phyloP scores from a whole-genome alignment of 1,140 invertebrate genomes.

The Copidosoma floridanum region DNA sequence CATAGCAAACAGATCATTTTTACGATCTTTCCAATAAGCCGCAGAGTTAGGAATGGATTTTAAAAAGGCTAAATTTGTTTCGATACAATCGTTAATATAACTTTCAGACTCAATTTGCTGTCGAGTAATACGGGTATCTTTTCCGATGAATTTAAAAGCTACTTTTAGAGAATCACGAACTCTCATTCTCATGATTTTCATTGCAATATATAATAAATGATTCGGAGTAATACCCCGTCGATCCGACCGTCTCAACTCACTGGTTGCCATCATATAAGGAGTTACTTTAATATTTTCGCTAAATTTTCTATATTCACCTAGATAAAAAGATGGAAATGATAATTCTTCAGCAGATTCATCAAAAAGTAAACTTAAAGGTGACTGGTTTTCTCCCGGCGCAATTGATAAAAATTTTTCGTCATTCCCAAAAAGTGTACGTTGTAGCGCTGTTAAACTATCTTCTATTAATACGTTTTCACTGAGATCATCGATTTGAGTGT shows the following conservation, averaged over 20 bases:
- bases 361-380: constrained; percentile 32
- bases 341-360: constrained; percentile 44
- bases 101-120: constrained; percentile 25
- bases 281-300: constrained; percentile 30
- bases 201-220: constrained; percentile 34
- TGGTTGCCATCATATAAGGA: constrained; percentile 31
- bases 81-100: constrained; percentile 27
- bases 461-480: constrained; percentile 34
- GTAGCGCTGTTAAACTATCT: constrained; percentile 34
- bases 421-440: constrained; percentile 40
- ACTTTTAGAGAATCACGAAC: constrained; percentile 21
- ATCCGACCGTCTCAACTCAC: constrained; percentile 33
- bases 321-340: constrained; percentile 46
- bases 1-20: constrained; percentile 49
- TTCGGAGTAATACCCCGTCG: constrained; percentile 28
- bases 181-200: constrained; percentile 32
- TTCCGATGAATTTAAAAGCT: constrained; percentile 34
- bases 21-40: constrained; percentile 38
- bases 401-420: constrained; percentile 36
- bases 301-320: constrained; percentile 39
- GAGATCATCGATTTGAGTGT: constrained; percentile 18
- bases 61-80: constrained; percentile 32
- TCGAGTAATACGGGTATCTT: constrained; percentile 30
- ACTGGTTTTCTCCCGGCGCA: constrained; percentile 32
- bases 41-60: constrained; percentile 28